Conservation (phyloP, 2,797 vertebrate genomes). For the Coccyzus lansbergi region DNA sequence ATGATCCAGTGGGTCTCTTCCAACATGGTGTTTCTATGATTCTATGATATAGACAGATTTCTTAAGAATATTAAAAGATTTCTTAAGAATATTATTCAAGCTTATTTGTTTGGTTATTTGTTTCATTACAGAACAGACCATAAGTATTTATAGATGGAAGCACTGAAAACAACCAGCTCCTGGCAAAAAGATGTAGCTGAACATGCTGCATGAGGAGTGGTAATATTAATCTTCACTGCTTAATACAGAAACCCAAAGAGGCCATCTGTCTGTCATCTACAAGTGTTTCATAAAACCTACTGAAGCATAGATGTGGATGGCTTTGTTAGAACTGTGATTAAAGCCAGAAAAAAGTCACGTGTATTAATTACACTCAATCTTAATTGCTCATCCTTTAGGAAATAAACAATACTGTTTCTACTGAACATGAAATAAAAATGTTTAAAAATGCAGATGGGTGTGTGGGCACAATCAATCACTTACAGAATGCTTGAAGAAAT, state of each 20-base stretch:
- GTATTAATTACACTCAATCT: slow-evolving; percentile 9
- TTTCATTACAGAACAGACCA: not conserved
- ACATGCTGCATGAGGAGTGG: not conserved
- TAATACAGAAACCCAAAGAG: slow-evolving; percentile 47
- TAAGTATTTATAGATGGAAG: slow-evolving; percentile 43
- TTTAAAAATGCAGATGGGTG: slow-evolving; percentile 43
- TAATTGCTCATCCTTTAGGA: slow-evolving; percentile 50
- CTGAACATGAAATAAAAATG: slow-evolving; percentile 9
- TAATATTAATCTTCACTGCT: slow-evolving; percentile 35
- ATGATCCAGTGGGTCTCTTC: too few species aligned
- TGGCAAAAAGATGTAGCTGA: slow-evolving; percentile 38
- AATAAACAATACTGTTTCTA: slow-evolving; percentile 46
- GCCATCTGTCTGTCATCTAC: slow-evolving; percentile 57
- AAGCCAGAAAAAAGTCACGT: not conserved
- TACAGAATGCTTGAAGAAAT: not conserved
- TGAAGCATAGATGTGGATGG: slow-evolving; percentile 25
- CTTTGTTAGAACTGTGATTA: slow-evolving; percentile 14
- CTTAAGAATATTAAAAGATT: not conserved
- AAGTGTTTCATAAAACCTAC: slow-evolving; percentile 48
- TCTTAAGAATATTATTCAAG: not conserved
- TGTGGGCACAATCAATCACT: slow-evolving; percentile 22
- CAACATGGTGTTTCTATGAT: too few species aligned
- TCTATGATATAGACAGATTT: not conserved
- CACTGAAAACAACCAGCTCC: slow-evolving; percentile 26
- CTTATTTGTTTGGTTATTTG: not conserved